phyloP scores from a whole-genome alignment of 1,140 invertebrate genomes.

The Harpegnathos saltator region DNA sequence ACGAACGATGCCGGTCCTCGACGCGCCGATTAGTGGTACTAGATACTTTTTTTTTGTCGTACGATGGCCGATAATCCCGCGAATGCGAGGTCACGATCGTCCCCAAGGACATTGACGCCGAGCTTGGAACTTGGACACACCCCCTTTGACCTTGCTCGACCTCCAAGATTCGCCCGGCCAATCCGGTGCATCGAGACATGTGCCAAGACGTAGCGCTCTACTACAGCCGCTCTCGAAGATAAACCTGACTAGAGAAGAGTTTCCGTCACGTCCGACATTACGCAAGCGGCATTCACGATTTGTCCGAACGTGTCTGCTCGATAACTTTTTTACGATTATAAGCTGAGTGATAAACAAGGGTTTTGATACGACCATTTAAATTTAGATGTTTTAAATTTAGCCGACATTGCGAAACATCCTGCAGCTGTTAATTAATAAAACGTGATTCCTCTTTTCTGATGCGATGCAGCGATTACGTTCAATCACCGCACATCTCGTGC shows the following conservation, averaged over 20 bases:
- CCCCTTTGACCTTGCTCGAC: slow-evolving; percentile 55
- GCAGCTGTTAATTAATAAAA: not conserved
- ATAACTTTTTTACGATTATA: slow-evolving; percentile 13
- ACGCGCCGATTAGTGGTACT: not conserved
- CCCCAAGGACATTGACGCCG: not conserved
- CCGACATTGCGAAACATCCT: not conserved
- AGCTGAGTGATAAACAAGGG: not conserved
- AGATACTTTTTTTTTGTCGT: slow-evolving; percentile 1
- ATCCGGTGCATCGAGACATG: not conserved
- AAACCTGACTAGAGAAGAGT: slow-evolving; percentile 11
- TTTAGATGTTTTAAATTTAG: no score
- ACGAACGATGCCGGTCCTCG: no score
- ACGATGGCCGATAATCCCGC: slow-evolving; percentile 16
- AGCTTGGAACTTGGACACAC: not conserved
- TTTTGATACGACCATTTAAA: no score
- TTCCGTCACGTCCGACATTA: slow-evolving; percentile 13
- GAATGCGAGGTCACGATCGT: slow-evolving; percentile 19
- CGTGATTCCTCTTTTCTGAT: no score
- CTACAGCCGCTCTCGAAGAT: not conserved
- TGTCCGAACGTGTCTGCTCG: not conserved
- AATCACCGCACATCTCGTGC: no score
- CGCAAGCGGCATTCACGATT: not conserved
- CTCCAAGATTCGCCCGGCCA: slow-evolving; percentile 19
- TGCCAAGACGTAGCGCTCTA: slow-evolving; percentile 37
- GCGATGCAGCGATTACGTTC: no score